Evolutionary conservation across 2,888 invertebrate species (phyloP).

Genomic region (Macrophya alboannulata): DNA sequence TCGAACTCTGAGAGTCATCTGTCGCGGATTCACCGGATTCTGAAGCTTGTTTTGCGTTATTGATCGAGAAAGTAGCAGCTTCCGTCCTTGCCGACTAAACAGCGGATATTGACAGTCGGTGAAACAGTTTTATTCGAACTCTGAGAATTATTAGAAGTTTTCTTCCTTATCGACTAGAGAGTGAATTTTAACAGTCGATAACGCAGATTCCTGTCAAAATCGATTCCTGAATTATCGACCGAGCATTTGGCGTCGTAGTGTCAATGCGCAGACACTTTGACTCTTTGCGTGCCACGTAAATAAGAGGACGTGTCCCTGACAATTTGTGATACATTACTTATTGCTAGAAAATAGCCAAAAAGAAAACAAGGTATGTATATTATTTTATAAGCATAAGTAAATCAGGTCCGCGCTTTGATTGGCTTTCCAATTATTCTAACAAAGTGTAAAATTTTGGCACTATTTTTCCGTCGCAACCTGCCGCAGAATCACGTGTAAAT

Average conservation of each 20-base stretch:
- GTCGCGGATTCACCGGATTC: neutral
- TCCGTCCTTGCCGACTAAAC: too few relatives aligned
- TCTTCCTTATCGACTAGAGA: conserved; percentile 4
- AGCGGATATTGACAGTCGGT: too few relatives aligned
- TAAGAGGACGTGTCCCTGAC: conserved; percentile 27
- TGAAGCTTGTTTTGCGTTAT: neutral
- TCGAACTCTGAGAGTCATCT: conserved; percentile 20
- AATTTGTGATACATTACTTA: neutral
- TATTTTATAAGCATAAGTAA: neutral
- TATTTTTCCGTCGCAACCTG: neutral
- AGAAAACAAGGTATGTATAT: conserved; percentile 23
- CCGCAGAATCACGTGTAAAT: neutral
- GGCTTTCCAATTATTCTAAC: neutral
- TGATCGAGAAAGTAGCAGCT: neutral
- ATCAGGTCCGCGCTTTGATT: neutral
- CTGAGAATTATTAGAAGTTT: neutral
- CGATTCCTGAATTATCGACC: neutral
- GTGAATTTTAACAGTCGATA: too few relatives aligned
- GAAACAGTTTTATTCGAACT: neutral
- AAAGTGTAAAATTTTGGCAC: neutral
- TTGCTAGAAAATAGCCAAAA: neutral
- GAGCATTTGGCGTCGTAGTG: neutral
- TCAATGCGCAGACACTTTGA: neutral
- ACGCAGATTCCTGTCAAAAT: neutral
- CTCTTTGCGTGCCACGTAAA: conserved; percentile 41